Conservation (phyloP, 2,797 vertebrate genomes). For the Picus viridis region DNA sequence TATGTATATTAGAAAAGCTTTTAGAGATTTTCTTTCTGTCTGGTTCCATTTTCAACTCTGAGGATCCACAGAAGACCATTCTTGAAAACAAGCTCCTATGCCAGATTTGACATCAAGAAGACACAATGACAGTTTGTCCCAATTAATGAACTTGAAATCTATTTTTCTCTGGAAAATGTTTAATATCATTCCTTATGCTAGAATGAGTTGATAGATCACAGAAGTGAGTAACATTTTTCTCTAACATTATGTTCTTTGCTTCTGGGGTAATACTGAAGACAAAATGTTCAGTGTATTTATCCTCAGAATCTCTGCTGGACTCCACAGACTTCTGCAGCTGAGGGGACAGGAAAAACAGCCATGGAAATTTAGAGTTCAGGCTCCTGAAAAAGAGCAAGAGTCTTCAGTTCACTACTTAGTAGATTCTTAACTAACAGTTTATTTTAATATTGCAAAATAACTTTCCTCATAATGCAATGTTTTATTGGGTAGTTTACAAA, state of each 20-base stretch:
- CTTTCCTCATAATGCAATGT: neutral
- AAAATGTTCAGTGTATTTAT: constrained; percentile 6
- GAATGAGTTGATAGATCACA: neutral
- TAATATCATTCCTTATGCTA: neutral
- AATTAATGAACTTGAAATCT: neutral
- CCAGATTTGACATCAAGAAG: neutral
- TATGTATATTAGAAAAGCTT: neutral
- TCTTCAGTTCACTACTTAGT: neutral
- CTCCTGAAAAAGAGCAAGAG: neutral
- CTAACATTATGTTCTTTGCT: neutral
- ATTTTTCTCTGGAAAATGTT: neutral
- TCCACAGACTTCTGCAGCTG: neutral
- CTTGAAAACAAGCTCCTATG: neutral
- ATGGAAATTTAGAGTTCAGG: neutral
- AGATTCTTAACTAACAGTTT: neutral
- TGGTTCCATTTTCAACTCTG: neutral
- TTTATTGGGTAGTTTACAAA: neutral
- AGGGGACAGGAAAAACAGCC: neutral
- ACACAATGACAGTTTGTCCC: neutral
- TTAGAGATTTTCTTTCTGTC: neutral
- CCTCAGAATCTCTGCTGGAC: neutral
- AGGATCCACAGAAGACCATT: neutral
- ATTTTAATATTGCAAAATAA: neutral
- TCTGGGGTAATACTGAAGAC: neutral
- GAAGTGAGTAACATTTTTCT: neutral